Base-by-base conservation (phyloP, 2,797 vertebrate genomes). In the Strix occidentalis region DNA sequence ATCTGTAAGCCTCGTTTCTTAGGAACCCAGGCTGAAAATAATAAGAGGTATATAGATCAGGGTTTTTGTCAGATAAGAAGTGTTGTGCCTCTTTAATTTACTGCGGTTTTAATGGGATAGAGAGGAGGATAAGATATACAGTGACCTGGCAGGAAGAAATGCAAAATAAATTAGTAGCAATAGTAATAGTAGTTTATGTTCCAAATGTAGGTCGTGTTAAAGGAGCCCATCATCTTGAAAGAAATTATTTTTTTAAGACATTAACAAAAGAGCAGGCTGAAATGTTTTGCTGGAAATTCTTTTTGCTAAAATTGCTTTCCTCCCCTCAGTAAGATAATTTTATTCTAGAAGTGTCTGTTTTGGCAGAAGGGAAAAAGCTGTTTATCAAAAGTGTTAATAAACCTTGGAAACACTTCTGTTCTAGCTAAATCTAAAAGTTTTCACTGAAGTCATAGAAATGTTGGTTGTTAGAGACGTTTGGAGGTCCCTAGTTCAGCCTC, bases 301-400 rank as follows among this genome's bases (percentile, higher is more conserved):
- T 70, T 93, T 87, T 79, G 56, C 37, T 84, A 61, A 87, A 93
- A 87, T 82, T 85, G 21, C n/a, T 81, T 82, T 90, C 43, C 7
- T 91, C 16, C 23, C 35, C 14, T 12, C 2, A 2, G 14, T 70
- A 85, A 89, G 68, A 48, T 85, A 84, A 87, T 91, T 95, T 92
- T 90, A 69, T 90, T 93, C 58, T 60, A 29, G 50, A 82, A 87
- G 60, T 31, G 25, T 56, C 83, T 87, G 25, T 89, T 90, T 94
- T 95, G 87, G 78, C 66, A 93, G 79, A 57, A 86, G 19, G 25
- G 43, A 45, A 92, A 64, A 77, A 84, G 19, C 48, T 92, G 53
- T 94, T 94, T 87, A 68, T 92, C 68, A 89, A 78, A 94, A 89
- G 53, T 85, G 53, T 71, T 89, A 87, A 91, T 93, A 85, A 87